Evolutionary conservation across 2,113 vertebrate species (phyloP), one percentile per base, ranked within the genome.

Genomic region (Barbus barbus): DNA sequence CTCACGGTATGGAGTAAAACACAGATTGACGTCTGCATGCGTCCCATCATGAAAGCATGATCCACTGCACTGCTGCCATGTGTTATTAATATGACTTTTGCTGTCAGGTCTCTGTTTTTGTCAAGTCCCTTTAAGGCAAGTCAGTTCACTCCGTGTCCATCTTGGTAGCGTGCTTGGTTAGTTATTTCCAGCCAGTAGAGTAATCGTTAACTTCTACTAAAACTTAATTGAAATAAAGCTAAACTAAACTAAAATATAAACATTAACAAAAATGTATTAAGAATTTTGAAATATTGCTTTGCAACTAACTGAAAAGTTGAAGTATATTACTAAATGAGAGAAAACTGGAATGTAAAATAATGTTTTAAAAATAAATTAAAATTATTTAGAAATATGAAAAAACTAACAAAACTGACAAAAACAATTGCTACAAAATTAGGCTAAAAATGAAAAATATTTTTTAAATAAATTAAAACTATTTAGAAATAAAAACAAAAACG

Each of bases 1-100:
- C 74, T 74, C 79, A 87, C 26, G 86, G 86, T 87, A 85, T 33
- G 75, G 28, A 85, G 73, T 81, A 78, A 69, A 73, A 72, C 81
- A 28, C 22, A 11, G 20, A 51, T 18, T 72, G 31, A 22, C 3
- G 56, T 33, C 56, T 76, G 82, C 73, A 83, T 83, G 82, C 18
- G 2, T 65, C 44, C 13, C 24, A 38, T 9, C 44, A 44, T 26
- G 78, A 53, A 7, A 65, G 85, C 85, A 80, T 86, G 85, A 75
- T 20, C 67, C 80, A 20, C 41, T 18, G 8, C 7, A 18, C 41
- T 28, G 46, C 3, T 75, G 3, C 16, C 0, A 24, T 75, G 9
- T 36, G 28, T n/a, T 56, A 14, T 58, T 77, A 7, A 3, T 36
- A 28, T 56, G n/a, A 9, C n/a, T 78, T 56, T 38, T 38, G 6